These are phyloP conservation scores for Tineola bisselliella DNA, from an alignment of 2,888 invertebrate genomes.

Conservation along the genomic window DNA sequence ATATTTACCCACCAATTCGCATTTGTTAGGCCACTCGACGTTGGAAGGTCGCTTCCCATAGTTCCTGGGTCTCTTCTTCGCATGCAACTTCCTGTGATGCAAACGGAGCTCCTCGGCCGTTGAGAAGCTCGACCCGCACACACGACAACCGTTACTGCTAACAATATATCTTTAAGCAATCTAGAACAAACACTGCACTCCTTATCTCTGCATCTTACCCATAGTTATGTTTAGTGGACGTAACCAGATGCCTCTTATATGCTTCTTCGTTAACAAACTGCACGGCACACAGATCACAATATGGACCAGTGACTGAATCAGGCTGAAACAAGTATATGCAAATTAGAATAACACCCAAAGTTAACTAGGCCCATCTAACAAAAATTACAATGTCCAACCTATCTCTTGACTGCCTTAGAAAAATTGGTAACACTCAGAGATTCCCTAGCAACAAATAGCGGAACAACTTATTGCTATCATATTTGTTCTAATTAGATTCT, in stretches of 20 bases:
- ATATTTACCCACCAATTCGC: conserved; percentile 37
- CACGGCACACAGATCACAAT: conserved; percentile 48
- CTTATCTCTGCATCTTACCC: too few species aligned
- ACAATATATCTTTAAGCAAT: too few species aligned
- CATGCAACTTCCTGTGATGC: conserved; percentile 44
- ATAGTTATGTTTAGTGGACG: conserved; percentile 39
- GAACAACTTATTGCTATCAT: too few species aligned
- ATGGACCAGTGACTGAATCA: conserved; percentile 24
- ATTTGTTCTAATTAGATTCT: too few species aligned
- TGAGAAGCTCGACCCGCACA: conserved; percentile 44
- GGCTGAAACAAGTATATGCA: not conserved
- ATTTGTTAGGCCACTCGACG: conserved; percentile 35
- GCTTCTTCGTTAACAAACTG: conserved; percentile 46
- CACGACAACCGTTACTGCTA: conserved; percentile 41
- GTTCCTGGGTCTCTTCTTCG: conserved; percentile 41
- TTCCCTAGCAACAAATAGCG: too few species aligned
- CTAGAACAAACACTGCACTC: too few species aligned
- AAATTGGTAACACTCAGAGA: too few species aligned
- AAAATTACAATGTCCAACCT: too few species aligned
- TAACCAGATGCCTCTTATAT: conserved; percentile 51
- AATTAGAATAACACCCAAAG: too few species aligned
- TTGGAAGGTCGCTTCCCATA: conserved; percentile 37
- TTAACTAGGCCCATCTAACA: too few species aligned
- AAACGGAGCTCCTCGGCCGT: conserved; percentile 37
- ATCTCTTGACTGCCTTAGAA: too few species aligned